These are phyloP conservation scores for Drosophila tsacasi DNA, from an alignment of 1,140 invertebrate species.

Conservation along the genomic window DNA sequence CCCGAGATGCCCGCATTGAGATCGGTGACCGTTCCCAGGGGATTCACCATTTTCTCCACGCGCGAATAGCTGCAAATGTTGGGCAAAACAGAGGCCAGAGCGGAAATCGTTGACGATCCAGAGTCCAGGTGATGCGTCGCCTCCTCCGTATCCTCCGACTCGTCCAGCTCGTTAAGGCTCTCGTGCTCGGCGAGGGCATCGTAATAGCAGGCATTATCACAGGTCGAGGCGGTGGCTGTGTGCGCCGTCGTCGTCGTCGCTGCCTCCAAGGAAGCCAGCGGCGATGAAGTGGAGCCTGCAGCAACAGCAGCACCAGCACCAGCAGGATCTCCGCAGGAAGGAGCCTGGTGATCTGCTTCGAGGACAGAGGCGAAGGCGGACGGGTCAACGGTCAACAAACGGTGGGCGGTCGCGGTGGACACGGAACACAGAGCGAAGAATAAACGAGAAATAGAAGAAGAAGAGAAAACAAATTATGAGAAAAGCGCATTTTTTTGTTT, in stretches of 20 bases:
- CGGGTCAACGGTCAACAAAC: slow-evolving; percentile 38
- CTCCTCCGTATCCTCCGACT: slow-evolving; percentile 10
- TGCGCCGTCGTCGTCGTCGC: slow-evolving; percentile 1
- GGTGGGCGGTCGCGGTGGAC: slow-evolving; percentile 7
- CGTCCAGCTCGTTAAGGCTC: slow-evolving; percentile 28
- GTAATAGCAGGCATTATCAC: slow-evolving; percentile 79
- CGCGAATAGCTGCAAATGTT: slow-evolving; percentile 73
- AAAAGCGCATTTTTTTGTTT: slow-evolving; percentile 76
- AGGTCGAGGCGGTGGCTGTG: slow-evolving; percentile 24
- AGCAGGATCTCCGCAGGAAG: slow-evolving; percentile 11
- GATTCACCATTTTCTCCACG: slow-evolving; percentile 89
- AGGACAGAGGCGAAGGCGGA: slow-evolving; percentile 9
- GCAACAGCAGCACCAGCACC: neutral
- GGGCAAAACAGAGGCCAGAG: slow-evolving; percentile 67
- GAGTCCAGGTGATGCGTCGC: neutral
- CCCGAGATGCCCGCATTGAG: slow-evolving; percentile 83
- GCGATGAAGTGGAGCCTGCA: neutral
- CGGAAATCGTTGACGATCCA: neutral
- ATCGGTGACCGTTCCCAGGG: slow-evolving; percentile 88
- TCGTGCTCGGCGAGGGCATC: slow-evolving; percentile 78
- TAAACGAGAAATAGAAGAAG: slow-evolving; percentile 64
- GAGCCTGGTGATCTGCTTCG: slow-evolving; percentile 11
- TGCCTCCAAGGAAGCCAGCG: slow-evolving; percentile 13
- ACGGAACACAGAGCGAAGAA: slow-evolving; percentile 69
- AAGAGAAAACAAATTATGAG: slow-evolving; percentile 84